Evolutionary conservation across 2,797 vertebrate species (phyloP).

Genomic region (Pseudotriccus pelzelni): DNA sequence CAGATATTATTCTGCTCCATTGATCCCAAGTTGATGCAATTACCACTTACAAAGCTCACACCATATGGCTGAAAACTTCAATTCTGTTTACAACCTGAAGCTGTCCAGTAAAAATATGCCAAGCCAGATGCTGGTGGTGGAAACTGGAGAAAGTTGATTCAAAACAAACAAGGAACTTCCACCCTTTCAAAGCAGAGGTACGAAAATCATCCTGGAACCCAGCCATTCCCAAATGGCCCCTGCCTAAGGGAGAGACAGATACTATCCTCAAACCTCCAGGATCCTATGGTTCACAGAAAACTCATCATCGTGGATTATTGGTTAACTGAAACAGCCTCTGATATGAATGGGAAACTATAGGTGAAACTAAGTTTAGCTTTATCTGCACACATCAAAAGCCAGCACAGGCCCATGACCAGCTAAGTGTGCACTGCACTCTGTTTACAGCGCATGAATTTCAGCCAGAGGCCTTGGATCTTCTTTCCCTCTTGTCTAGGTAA

Average conservation of each 20-base stretch:
- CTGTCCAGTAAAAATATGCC: neutral
- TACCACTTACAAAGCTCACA: slow-evolving; percentile 38
- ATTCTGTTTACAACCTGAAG: slow-evolving; percentile 31
- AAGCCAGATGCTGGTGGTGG: neutral
- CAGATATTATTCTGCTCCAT: slow-evolving; percentile 70
- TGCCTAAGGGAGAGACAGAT: neutral
- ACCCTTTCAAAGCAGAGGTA: neutral
- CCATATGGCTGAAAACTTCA: slow-evolving; percentile 12
- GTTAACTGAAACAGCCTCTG: neutral
- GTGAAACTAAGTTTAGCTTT: neutral
- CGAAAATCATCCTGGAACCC: neutral
- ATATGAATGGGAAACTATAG: neutral
- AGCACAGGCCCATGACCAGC: neutral
- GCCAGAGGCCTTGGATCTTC: neutral
- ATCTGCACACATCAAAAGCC: neutral
- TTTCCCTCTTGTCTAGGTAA: neutral
- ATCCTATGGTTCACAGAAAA: neutral
- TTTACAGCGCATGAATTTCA: neutral
- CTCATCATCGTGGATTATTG: neutral
- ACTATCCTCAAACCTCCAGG: neutral
- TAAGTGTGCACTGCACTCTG: neutral
- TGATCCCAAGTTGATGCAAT: slow-evolving; percentile 67
- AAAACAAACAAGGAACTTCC: neutral
- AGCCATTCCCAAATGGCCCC: neutral
- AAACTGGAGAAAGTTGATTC: neutral